Base-by-base conservation (phyloP, 1,140 invertebrate genomes). In the Oncopodura yosiiana region DNA sequence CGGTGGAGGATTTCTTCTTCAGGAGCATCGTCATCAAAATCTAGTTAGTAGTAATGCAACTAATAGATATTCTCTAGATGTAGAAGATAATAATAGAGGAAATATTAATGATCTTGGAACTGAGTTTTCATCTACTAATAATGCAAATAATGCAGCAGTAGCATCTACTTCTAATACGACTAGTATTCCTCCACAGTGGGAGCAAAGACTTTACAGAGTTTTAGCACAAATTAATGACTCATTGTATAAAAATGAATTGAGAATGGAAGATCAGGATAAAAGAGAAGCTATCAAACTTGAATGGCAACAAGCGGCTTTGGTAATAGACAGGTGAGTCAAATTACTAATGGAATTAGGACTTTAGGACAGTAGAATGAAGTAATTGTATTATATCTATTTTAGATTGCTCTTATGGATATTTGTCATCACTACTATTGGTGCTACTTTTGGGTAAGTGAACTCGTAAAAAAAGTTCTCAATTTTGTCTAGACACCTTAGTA, bases 241-340 rank as follows among this genome's bases (percentile, higher is more conserved):
- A 1, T 76, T 79, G 45, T 76, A 79, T 62, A 70, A 70, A 60
- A 76, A 78, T 64, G 77, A 79, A 56, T 68, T 73, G 58, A 63
- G 78, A 27, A 58, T 77, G 23, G 69, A 70, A 4, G 76, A 80
- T 49, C 75, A 77, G 58, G 78, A 80, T 59, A 63, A 71, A 26
- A 63, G 72, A 44, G 78, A 81, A 56, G 69, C 69, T 36, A 72
- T 76, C 49, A 73, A 73, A 54, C 61, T 73, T 27, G 78, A 81
- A 59, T 79, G 78, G 78, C 77, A 79, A 64, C 76, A 78, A 62
- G 70, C 78, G 27, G 77, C 78, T 1, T 65, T 78, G 14, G 74
- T 79, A 4, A 67, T 80, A 4, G 78, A 79, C 64, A 68, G 77
- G 52, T 69, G 23, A 34, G 39, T 36, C 8, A n/a, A 5, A 14